A percentile compares a stretch with the other conserved stretches of the same genome.
Evolutionary conservation across 1,140 invertebrate species (phyloP).

Genomic region (Neomicropteryx cornuta): DNA sequence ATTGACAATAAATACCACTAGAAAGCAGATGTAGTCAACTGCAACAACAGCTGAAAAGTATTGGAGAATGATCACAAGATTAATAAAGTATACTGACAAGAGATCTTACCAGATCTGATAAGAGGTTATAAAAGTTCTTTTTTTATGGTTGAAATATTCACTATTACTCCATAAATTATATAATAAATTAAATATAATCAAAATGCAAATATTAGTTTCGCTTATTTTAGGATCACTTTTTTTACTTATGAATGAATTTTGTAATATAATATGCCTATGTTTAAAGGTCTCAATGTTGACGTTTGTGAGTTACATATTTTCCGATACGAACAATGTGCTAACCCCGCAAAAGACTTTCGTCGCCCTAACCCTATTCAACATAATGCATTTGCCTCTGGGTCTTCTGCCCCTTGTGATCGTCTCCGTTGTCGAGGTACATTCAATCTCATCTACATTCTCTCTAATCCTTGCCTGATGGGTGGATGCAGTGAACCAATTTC

Average conservation of each 20-base stretch:
- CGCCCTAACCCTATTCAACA: constrained; percentile 74
- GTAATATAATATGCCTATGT: constrained; percentile 12
- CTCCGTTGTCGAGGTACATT: constrained; percentile 57
- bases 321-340: constrained; percentile 49
- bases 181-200: not conserved
- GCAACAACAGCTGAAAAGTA: no score
- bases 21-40: no score
- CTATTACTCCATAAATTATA: not conserved
- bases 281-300: constrained; percentile 70
- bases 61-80: no score
- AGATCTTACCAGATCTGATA: no score
- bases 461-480: no score
- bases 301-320: constrained; percentile 74
- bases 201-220: not conserved
- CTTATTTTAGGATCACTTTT: constrained; percentile 2
- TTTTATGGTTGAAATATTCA: not conserved
- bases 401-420: constrained; percentile 59
- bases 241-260: constrained; percentile 3
- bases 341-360: constrained; percentile 75
- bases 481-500: no score
- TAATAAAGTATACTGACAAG: no score
- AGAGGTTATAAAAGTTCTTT: no score
- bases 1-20: no score
- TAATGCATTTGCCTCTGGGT: constrained; percentile 68
- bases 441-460: no score